Base-by-base conservation (phyloP, 37 sponge, comb jelly and placozoan species). In the Ianthella basta region DNA sequence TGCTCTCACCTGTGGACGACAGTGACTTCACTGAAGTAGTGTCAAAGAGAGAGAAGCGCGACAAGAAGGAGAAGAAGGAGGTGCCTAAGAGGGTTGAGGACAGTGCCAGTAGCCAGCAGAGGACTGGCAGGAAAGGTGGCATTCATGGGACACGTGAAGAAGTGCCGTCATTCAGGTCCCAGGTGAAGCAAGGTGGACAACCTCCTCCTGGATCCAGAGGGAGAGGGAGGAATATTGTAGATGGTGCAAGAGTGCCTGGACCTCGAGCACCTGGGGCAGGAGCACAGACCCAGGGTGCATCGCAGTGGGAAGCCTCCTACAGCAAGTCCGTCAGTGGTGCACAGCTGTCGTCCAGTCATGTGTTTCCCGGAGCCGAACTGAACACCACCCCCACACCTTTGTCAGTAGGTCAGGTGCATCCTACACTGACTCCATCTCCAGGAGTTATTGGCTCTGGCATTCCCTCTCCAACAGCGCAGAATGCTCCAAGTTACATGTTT, bases 1-100 rank as follows among this genome's bases (percentile, higher is more conserved):
- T 16, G 5, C 41, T 55, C 33, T 83, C 87, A 33, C 80, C 89
- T 0, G 68, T 39, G 6, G 78, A 57, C 4, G 72, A 72, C 10
- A 80, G 30, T 25, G 92, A 82, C 18, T 91, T 91, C 38, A 84
- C 85, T 37, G 79, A 88, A 68, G 92, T 91, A 39, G 85, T 83
- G 0, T 91, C 92, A 18, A 91, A 91, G 54, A 87, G 85, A 54
- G 70, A 84, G 16, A 78, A 81, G 18, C 84, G 87, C 30, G 92
- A 88, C 55, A 87, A 88, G 38, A 74, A 83, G 37, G 87, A 91
- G 34, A 83, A 88, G 59, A 73, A 73, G 32, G 86, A 85, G 25
- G 86, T 85, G 50, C 86, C 72, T 19, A 50, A 27, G 56, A 91
- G 60, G 54, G 33, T 72, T 55, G 84, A 84, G 23, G 86, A 85